Evolutionary conservation across 2,797 vertebrate species (phyloP).

Genomic region (Leptatherina wallacei): DNA sequence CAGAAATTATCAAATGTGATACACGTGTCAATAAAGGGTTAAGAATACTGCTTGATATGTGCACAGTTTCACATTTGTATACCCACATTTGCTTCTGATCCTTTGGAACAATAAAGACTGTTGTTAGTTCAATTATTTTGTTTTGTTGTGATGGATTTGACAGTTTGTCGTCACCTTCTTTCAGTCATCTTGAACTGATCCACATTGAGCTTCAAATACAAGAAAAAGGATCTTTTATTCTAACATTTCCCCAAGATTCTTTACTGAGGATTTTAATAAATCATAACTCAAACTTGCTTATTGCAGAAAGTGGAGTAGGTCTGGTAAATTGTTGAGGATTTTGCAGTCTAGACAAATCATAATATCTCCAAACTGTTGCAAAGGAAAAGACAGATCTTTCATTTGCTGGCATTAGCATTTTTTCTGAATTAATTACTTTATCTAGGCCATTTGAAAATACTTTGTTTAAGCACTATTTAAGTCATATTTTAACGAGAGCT

Average conservation of each 20-base stretch:
- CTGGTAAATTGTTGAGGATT: background rate
- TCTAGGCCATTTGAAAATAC: slow-evolving; percentile 32
- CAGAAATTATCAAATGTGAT: no score
- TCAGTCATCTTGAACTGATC: background rate
- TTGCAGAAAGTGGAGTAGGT: background rate
- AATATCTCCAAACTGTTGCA: slow-evolving; percentile 14
- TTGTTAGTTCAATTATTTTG: no score
- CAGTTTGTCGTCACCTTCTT: no score
- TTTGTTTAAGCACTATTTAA: slow-evolving; percentile 11
- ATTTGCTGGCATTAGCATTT: slow-evolving; percentile 41
- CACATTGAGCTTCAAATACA: background rate
- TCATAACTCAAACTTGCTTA: slow-evolving; percentile 15
- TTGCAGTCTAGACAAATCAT: slow-evolving; percentile 15
- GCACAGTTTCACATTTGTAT: no score
- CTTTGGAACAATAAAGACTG: no score
- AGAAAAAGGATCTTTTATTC: background rate
- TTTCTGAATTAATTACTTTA: slow-evolving; percentile 42
- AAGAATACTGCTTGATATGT: no score
- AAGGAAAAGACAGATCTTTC: slow-evolving; percentile 13
- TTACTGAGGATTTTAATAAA: slow-evolving; percentile 19
- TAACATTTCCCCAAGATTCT: background rate
- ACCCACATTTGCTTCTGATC: no score
- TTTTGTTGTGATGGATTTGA: no score
- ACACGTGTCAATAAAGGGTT: no score
- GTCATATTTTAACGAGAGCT: slow-evolving; percentile 21